phyloP scores from a whole-genome alignment of 30 jellyfish, hydroid and myxozoan species.

The Aurelia aurita region DNA sequence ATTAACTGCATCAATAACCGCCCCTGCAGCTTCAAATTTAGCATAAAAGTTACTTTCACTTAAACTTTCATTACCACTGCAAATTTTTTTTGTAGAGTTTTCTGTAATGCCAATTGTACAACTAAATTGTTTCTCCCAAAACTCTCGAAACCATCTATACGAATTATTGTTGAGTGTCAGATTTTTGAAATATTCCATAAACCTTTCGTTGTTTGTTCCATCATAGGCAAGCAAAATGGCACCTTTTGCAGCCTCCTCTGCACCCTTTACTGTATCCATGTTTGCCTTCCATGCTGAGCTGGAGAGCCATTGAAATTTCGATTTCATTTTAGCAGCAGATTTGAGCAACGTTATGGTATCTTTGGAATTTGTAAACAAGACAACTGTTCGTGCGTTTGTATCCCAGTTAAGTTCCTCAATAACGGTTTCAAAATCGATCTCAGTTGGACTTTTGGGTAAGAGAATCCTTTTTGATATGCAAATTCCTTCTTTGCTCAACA shows the following conservation, averaged over 20 bases:
- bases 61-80: slow-evolving; percentile 17
- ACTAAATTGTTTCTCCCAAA: slow-evolving; percentile 38
- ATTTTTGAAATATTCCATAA: slow-evolving; percentile 12
- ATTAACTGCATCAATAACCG: slow-evolving; percentile 10
- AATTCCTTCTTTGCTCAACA: background rate
- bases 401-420: background rate
- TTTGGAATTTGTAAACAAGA: slow-evolving; percentile 18
- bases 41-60: background rate
- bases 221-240: slow-evolving; percentile 35
- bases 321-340: slow-evolving; percentile 6
- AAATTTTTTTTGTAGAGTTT: background rate
- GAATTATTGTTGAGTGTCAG: slow-evolving; percentile 9
- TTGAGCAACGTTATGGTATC: slow-evolving; percentile 33
- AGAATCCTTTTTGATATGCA: slow-evolving; percentile 29
- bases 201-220: background rate
- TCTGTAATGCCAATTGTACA: background rate
- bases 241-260: slow-evolving; percentile 33
- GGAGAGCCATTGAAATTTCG: slow-evolving; percentile 2
- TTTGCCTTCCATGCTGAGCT: slow-evolving; percentile 7
- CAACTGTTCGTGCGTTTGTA: background rate
- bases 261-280: background rate
- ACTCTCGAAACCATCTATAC: slow-evolving; percentile 51
- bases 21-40: background rate
- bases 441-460: slow-evolving; percentile 21
- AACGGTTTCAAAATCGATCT: background rate